Evolutionary conservation across 2,113 vertebrate species (phyloP), one percentile per base, ranked within the genome.

Genomic region (Aptenodytes forsteri): DNA sequence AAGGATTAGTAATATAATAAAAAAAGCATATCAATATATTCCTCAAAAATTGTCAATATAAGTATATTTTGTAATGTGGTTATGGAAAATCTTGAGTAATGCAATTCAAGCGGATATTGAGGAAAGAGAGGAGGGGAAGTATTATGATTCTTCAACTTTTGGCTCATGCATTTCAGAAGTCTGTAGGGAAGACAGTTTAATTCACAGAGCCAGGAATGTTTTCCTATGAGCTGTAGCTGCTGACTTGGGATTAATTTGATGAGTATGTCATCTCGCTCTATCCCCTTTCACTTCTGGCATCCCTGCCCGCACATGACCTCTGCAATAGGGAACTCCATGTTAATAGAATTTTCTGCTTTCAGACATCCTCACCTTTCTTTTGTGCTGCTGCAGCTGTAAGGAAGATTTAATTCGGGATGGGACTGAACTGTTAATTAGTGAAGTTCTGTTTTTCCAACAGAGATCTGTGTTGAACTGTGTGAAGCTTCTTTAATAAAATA

Each of bases 401-500:
- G 76, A 81, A 81, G 42, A 16, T 47, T 75, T 64, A 81, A 92
- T 91, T 90, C 4, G 6, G 36, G 72, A 58, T 87, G 83, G 69
- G 55, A 34, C 64, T 81, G 59, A 96, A 44, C 90, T 95, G 69
- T 87, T 97, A 95, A 96, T 97, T 95, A 96, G 84, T 14, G 46
- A 80, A 70, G 42, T 72, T 96, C 65, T 90, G 67, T 79, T 95
- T 67, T 81, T 92, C 80, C 90, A 92, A 11, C 77, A 65, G 92
- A 86, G 92, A 84, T 89, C 76, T 78, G 26, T 81, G 76, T 16
- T 90, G 80, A 81, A 32, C 76, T 81, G 20, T 90, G 47, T 52
- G 79, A 90, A 71, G 61, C 76, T 92, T 21, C 93, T 94, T 95
- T 89, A 93, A 89, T 95, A 92, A 96, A 96, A 90, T 62, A 83